A percentile compares a stretch with the other conserved stretches of the same genome.
phyloP scores from a whole-genome alignment of 2,113 vertebrate genomes.

The Megaceryle maxima region DNA sequence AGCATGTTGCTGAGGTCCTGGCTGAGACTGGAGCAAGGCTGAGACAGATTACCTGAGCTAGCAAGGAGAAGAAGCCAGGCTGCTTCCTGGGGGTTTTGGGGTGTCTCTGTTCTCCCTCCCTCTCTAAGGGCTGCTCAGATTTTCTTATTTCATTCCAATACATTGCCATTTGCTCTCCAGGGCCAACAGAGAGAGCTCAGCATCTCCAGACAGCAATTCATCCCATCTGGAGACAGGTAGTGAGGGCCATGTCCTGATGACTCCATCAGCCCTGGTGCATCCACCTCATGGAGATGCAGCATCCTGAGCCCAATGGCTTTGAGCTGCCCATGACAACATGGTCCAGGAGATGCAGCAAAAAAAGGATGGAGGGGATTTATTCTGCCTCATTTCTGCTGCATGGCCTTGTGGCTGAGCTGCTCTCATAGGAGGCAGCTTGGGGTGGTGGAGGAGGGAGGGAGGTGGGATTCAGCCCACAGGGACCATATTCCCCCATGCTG shows the following conservation, averaged over 20 bases:
- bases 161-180: not conserved
- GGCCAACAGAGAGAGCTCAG: not conserved
- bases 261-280: rapidly evolving
- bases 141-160: not conserved
- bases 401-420: not conserved
- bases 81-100: not conserved
- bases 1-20: not conserved
- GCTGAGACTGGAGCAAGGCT: not conserved
- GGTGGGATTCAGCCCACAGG: not conserved
- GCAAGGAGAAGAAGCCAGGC: not conserved
- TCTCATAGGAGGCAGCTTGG: not conserved
- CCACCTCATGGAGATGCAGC: not conserved
- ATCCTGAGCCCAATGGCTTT: rapidly evolving
- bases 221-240: not conserved
- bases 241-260: rapidly evolving
- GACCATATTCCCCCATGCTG: not conserved
- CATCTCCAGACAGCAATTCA: not conserved
- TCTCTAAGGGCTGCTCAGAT: not conserved
- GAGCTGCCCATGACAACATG: not conserved
- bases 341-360: not conserved
- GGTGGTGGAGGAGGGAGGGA: not conserved
- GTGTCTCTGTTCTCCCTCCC: not conserved
- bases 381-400: not conserved
- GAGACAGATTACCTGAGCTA: not conserved
- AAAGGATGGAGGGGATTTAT: not conserved